phyloP scores from a whole-genome alignment of 2,797 vertebrate genomes.

The Leptodactylus fallax region DNA sequence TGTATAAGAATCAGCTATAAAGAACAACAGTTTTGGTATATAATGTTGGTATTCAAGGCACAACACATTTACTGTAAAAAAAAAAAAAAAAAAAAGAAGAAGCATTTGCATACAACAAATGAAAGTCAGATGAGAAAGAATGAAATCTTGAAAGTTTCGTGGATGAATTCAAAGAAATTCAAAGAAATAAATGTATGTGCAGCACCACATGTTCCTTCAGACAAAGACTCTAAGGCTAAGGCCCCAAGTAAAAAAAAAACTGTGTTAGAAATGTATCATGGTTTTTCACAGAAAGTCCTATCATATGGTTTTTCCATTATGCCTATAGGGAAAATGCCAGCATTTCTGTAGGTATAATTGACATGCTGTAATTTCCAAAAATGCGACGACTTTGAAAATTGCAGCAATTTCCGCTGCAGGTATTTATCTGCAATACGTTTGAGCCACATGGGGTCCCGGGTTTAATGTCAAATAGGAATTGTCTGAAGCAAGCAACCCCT shows the following conservation, averaged over 20 bases:
- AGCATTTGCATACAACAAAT: neutral
- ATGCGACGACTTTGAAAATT: no score
- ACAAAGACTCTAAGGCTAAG: neutral
- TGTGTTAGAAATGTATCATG: no score
- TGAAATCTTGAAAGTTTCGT: neutral
- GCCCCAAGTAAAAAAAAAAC: no score
- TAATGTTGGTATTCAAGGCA: neutral
- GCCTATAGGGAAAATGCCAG: no score
- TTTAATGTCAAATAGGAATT: neutral
- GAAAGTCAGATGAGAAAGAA: neutral
- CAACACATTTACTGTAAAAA: neutral
- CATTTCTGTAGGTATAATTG: no score
- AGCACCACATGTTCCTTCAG: neutral
- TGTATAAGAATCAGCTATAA: neutral
- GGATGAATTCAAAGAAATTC: neutral
- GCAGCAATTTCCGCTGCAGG: no score
- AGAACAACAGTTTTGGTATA: neutral
- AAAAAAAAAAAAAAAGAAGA: neutral
- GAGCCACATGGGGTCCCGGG: no score
- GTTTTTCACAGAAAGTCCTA: no score
- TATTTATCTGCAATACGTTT: no score
- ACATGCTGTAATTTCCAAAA: no score
- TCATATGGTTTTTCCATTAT: no score
- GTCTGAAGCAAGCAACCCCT: neutral
- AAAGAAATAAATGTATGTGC: neutral